These are phyloP conservation scores for Eurosta solidaginis DNA, from an alignment of 1,140 invertebrate species.

Conservation along the genomic window DNA sequence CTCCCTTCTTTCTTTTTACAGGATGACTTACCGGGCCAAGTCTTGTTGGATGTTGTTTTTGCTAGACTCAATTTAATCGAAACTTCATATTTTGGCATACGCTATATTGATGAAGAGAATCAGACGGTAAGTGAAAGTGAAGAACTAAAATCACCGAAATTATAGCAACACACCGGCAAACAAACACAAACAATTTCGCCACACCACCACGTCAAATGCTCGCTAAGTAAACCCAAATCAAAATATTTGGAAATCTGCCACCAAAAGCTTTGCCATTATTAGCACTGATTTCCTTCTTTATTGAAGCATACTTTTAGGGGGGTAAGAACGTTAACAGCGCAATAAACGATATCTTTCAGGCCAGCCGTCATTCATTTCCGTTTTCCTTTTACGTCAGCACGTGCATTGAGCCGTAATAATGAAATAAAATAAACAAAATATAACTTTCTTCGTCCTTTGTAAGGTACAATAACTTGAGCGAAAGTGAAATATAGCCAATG, in stretches of 20 bases:
- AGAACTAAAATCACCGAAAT: background rate
- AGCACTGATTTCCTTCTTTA: no score
- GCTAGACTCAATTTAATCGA: conserved; percentile 88
- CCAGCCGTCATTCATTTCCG: conserved; percentile 56
- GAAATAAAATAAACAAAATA: background rate
- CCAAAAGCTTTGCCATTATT: no score
- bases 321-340: conserved; percentile 8
- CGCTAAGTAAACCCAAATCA: no score
- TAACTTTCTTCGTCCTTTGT: background rate
- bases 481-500: background rate
- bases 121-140: conserved; percentile 74
- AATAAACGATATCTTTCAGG: conserved; percentile 45
- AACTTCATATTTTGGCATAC: conserved; percentile 90
- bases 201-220: no score
- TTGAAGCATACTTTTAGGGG: background rate
- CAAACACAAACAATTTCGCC: background rate
- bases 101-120: conserved; percentile 84
- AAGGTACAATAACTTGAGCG: background rate
- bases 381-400: conserved; percentile 55
- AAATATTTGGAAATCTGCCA: no score
- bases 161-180: background rate
- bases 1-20: conserved; percentile 65
- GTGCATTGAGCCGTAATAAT: conserved; percentile 40
- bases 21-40: conserved; percentile 83
- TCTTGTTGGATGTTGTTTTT: conserved; percentile 84